These are phyloP conservation scores for Caenorhabditis afra DNA, from an alignment of 2,888 invertebrate genomes.

Conservation along the genomic window DNA sequence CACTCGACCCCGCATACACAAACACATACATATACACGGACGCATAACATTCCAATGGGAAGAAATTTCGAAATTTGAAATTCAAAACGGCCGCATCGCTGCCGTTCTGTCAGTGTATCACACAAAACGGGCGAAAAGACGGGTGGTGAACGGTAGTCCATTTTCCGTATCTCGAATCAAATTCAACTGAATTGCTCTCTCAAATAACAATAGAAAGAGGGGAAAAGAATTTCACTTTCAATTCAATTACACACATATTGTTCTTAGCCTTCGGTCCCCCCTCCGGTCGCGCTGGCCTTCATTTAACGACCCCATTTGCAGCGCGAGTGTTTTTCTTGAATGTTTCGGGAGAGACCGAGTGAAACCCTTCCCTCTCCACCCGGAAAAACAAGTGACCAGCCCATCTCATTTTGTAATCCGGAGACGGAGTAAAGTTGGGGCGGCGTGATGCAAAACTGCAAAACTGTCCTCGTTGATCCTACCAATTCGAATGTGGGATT, in stretches of 20 bases:
- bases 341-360: conserved; percentile 1
- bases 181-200: too few relatives aligned
- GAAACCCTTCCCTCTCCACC: not conserved
- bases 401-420: conserved; percentile 37
- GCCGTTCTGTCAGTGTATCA: not conserved
- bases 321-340: conserved; percentile 31
- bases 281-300: conserved; percentile 27
- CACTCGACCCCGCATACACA: too few relatives aligned
- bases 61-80: not conserved
- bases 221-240: not conserved
- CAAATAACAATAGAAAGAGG: too few relatives aligned
- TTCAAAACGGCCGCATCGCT: not conserved
- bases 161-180: not conserved
- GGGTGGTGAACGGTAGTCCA: not conserved
- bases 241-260: conserved; percentile 45
- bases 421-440: not conserved
- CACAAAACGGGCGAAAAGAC: not conserved
- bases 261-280: conserved; percentile 18
- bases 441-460: not conserved
- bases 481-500: conserved; percentile 23
- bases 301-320: conserved; percentile 45
- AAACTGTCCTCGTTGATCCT: too few relatives aligned
- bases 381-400: conserved; percentile 7
- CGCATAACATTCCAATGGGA: conserved; percentile 18
- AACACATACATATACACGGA: too few relatives aligned